Percentiles rank a stretch among this genome's conserved stretches.
phyloP scores from a whole-genome alignment of 53 echinoderm and acorn worm genomes.

The Patiria pectinifera region DNA sequence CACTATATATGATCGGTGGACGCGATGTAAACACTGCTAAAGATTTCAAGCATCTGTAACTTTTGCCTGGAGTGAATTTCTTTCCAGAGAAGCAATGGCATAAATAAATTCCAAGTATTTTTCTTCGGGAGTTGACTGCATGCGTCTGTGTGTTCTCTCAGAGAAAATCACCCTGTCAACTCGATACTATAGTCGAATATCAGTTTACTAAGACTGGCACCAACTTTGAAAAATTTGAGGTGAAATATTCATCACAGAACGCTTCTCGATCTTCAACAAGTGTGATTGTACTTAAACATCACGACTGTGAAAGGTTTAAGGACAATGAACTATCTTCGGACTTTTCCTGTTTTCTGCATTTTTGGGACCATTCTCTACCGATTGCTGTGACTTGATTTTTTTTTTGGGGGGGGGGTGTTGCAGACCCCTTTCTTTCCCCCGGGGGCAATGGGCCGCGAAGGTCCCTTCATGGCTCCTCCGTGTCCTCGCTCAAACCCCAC shows the following conservation, averaged over 20 bases:
- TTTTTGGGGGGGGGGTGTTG: not conserved
- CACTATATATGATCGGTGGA: not conserved
- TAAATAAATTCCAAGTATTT: not conserved
- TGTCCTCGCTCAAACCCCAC: slow-evolving; percentile 32
- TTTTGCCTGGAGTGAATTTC: slow-evolving; percentile 3
- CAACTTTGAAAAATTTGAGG: not conserved
- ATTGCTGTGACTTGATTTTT: not conserved
- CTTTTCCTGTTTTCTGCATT: not conserved
- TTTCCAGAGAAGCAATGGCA: not conserved
- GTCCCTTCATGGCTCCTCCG: slow-evolving; percentile 28
- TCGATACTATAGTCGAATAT: not conserved
- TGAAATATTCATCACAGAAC: not conserved
- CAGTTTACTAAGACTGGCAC: not conserved
- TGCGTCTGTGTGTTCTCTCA: not conserved
- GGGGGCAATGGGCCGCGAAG: slow-evolving; percentile 10
- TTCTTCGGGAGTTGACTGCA: not conserved
- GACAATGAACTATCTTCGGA: not conserved
- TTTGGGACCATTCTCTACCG: not conserved
- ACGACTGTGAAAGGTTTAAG: not conserved
- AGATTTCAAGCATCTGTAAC: not conserved
- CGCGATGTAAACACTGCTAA: not conserved
- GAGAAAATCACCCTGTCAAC: not conserved
- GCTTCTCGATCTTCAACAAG: too few species aligned
- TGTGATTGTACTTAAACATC: too few species aligned
- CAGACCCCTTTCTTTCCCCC: not conserved